A percentile compares a stretch with the other conserved stretches of the same genome.
Evolutionary conservation across 2,888 invertebrate genomes (phyloP).

Genomic region (Prosopocoilus inquinatus): DNA sequence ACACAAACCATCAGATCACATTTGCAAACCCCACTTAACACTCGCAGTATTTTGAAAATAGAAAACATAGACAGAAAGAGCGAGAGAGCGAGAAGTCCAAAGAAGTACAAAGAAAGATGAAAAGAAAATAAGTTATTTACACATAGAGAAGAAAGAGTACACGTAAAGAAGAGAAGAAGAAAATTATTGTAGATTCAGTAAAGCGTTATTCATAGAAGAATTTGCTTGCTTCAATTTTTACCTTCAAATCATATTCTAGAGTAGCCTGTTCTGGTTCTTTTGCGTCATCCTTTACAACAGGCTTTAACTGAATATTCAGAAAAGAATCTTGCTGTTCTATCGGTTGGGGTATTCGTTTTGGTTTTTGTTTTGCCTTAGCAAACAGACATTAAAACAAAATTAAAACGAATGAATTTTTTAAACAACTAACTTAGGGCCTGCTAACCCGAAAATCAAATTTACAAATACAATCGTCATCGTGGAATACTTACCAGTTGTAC

Average conservation of each 20-base stretch:
- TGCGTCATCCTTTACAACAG: constrained; percentile 50
- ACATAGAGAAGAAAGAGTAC: constrained; percentile 3
- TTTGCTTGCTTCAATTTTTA: constrained; percentile 32
- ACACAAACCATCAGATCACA: no score
- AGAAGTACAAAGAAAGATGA: constrained; percentile 3
- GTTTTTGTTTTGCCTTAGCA: constrained; percentile 43
- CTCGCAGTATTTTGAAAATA: no score
- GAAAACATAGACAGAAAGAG: neutral
- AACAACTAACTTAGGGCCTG: no score
- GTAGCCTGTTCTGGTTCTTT: constrained; percentile 46
- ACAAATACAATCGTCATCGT: neutral
- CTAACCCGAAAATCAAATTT: no score
- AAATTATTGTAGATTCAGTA: neutral
- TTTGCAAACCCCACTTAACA: no score
- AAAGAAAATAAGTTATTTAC: constrained; percentile 7
- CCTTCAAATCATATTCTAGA: constrained; percentile 46
- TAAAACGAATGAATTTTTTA: no score
- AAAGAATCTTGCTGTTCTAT: constrained; percentile 54
- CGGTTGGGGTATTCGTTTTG: constrained; percentile 45
- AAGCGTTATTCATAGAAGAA: neutral
- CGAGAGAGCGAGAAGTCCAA: constrained; percentile 13
- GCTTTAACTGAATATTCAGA: constrained; percentile 61
- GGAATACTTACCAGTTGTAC: constrained; percentile 31
- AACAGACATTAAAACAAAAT: neutral
- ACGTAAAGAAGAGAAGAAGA: neutral